phyloP scores from a whole-genome alignment of 1,140 invertebrate species.

The Drosophila sp. region DNA sequence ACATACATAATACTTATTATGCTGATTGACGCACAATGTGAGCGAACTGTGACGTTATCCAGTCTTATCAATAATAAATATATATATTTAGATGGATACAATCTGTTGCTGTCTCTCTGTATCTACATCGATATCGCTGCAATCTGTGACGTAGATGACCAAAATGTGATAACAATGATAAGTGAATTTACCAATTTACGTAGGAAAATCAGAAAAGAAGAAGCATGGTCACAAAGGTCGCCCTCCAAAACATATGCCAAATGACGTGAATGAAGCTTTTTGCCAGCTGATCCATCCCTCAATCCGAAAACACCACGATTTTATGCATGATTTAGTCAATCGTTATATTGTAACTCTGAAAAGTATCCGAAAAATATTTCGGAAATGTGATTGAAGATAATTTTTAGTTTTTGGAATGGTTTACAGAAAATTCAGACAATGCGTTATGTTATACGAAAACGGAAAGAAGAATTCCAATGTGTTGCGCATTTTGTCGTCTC shows the following conservation, averaged over 20 bases:
- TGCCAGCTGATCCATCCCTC: neutral
- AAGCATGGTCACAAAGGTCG: neutral
- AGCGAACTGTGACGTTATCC: constrained; percentile 41
- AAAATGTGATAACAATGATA: constrained; percentile 23
- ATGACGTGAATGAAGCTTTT: neutral
- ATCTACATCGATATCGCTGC: constrained; percentile 24
- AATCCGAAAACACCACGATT: too few relatives aligned
- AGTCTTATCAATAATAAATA: constrained; percentile 37
- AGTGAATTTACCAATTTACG: constrained; percentile 25
- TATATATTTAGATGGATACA: constrained; percentile 24
- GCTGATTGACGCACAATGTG: constrained; percentile 65
- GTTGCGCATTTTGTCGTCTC: constrained; percentile 29
- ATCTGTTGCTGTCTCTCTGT: constrained; percentile 18
- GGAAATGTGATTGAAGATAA: too few relatives aligned
- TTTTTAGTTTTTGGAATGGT: neutral
- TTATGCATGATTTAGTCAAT: too few relatives aligned
- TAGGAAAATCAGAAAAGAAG: neutral
- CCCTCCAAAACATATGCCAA: neutral
- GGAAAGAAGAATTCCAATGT: constrained; percentile 6
- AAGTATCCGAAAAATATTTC: too few relatives aligned
- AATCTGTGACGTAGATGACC: constrained; percentile 36
- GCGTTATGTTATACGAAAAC: neutral
- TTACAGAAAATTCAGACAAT: constrained; percentile 2
- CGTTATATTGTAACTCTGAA: too few relatives aligned
- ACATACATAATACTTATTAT: constrained; percentile 47